phyloP scores from a whole-genome alignment of 2,888 invertebrate species.

The Tenodera sinensis region DNA sequence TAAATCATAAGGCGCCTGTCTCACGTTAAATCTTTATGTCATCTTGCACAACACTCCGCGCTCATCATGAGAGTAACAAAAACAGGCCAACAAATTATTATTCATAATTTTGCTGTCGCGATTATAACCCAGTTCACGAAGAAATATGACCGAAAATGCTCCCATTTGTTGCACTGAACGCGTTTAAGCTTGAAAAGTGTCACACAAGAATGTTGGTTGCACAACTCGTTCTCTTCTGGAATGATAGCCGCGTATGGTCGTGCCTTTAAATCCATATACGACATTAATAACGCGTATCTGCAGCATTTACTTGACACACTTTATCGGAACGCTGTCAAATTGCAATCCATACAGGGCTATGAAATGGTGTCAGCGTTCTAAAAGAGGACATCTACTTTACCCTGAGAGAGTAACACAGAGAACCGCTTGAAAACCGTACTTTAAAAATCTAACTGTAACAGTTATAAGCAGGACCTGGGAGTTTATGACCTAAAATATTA shows the following conservation, averaged over 20 bases:
- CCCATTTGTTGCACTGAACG: not conserved
- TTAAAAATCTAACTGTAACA: too few relatives aligned
- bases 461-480: too few relatives aligned
- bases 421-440: too few relatives aligned
- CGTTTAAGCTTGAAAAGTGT: not conserved
- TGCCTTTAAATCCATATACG: not conserved
- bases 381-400: too few relatives aligned
- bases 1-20: too few relatives aligned
- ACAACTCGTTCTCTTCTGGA: not conserved
- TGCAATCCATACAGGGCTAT: not conserved
- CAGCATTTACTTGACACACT: not conserved
- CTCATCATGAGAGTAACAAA: not conserved
- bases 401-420: too few relatives aligned
- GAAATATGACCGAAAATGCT: not conserved
- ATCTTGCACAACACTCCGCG: too few relatives aligned
- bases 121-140: not conserved
- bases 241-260: not conserved
- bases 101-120: not conserved
- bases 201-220: not conserved
- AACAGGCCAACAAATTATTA: not conserved
- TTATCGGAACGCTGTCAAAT: not conserved
- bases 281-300: not conserved
- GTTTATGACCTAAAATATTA: too few relatives aligned
- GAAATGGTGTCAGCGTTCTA: too few relatives aligned
- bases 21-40: too few relatives aligned